Conservation (phyloP, 2,888 invertebrate species). For the Phasia obesa region DNA sequence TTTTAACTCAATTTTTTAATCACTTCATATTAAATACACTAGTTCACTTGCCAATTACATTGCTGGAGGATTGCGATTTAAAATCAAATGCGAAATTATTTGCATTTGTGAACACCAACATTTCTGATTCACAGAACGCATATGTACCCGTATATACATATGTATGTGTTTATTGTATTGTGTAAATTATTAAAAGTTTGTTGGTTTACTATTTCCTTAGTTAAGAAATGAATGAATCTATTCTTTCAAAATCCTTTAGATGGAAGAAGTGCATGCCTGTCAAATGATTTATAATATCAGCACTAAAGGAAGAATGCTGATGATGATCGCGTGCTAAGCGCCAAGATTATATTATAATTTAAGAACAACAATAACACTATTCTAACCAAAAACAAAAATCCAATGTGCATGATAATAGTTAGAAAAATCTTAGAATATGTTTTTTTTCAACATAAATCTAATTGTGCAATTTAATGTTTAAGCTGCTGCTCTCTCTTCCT, state of each 20-base stretch:
- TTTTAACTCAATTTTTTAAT: no score
- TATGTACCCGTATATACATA: no score
- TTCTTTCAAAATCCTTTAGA: slow-evolving; percentile 13
- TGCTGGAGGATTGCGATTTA: no score
- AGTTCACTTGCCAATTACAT: no score
- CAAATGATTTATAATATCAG: slow-evolving; percentile 70
- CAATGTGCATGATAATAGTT: slow-evolving; percentile 64
- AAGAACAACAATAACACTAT: slow-evolving; percentile 31
- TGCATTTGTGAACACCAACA: no score
- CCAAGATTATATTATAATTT: slow-evolving; percentile 65
- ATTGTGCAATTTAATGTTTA: slow-evolving; percentile 55
- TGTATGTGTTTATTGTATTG: no score
- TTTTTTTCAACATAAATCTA: slow-evolving; percentile 52
- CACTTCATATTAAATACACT: no score
- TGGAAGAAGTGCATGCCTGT: slow-evolving; percentile 67
- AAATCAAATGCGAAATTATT: no score
- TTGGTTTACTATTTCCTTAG: neutral
- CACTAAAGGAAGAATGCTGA: slow-evolving; percentile 60
- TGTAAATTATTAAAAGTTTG: no score
- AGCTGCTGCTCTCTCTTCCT: slow-evolving; percentile 42
- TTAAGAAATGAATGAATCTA: neutral
- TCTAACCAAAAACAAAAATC: slow-evolving; percentile 10
- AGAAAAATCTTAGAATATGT: slow-evolving; percentile 66
- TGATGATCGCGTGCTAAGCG: slow-evolving; percentile 72
- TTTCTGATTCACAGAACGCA: no score